Evolutionary conservation across 2,113 vertebrate species (phyloP), one percentile per base, ranked within the genome.

Genomic region (Dendropsophus ebraccatus): DNA sequence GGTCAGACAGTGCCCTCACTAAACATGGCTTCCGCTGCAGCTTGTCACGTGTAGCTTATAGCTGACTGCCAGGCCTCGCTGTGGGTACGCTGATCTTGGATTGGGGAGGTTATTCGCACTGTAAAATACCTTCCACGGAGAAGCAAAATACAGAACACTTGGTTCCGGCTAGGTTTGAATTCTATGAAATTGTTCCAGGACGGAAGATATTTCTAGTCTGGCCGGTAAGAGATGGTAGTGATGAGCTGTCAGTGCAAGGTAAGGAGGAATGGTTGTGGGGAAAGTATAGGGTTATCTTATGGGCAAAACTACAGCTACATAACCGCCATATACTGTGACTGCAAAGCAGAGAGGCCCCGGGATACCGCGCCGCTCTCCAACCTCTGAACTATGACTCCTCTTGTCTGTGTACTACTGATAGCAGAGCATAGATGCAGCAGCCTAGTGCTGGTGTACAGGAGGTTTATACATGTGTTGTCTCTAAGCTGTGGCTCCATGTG

Each of bases 221-320:
- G 45, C 85, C 85, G 85, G 85, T 35, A 45, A 60, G 47, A 35
- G 67, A 50, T 74, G 41, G 67, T 56, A 87, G 78, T 87, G 85
- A 52, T 87, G 85, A 87, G 85, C 67, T 87, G 85, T 87, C 85
- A 81, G 10, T 81, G 25, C 58, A 21, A 74, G 85, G 78, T 87
- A 87, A 73, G 85, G 30, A 21, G 16, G 28, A 17, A 1, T 37
- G 21, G 32, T 17, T 14, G 76, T 0, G 32, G 25, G 19, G 0
- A 0, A 5, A 5, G 8, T 35, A 35, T 17, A 35, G 1, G 5
- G 16, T 17, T 16, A 21, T 4, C 14, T 17, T 25, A 28, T 13
- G 60, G 1, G 54, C 54, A 3, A 8, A 2, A 1, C 58, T 2
- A 5, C 56, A 58, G 2, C 2, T 58, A 58, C 8, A 58, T 8